Evolutionary conservation across 2,888 invertebrate species (phyloP).

Genomic region (Heteromurus nitidus): DNA sequence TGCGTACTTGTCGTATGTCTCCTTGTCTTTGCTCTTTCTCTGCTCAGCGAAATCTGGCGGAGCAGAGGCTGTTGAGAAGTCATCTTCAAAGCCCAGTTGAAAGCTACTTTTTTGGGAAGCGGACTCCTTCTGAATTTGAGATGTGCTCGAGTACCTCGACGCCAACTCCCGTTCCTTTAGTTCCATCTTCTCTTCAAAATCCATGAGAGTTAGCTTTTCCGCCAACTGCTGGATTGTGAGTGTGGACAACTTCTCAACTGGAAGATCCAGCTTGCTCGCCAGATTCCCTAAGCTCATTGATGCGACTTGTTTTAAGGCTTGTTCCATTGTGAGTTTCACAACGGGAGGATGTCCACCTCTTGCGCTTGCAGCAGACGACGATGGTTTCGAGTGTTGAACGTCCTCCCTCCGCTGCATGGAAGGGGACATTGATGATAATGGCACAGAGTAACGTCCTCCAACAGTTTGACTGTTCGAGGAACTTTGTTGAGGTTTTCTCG

Average conservation of each 20-base stretch:
- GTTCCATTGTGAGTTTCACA: conserved; percentile 70
- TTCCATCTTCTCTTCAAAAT: conserved; percentile 76
- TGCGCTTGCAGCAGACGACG: not conserved
- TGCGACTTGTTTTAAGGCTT: conserved; percentile 85
- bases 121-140: conserved; percentile 26
- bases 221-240: conserved; percentile 92
- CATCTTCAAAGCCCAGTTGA: conserved; percentile 72
- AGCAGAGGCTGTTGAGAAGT: conserved; percentile 76
- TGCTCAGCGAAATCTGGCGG: conserved; percentile 75
- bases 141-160: conserved; percentile 45
- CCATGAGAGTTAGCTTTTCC: conserved; percentile 81
- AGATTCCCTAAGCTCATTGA: conserved; percentile 88
- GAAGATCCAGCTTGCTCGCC: conserved; percentile 85
- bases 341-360: conserved; percentile 50
- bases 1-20: conserved; percentile 85
- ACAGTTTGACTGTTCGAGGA: conserved; percentile 32
- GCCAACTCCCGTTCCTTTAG: conserved; percentile 74
- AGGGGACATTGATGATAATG: conserved; percentile 55
- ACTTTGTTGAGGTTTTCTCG: conserved; percentile 75
- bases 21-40: conserved; percentile 2
- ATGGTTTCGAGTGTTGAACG: not conserved
- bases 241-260: conserved; percentile 85
- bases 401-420: conserved; percentile 18
- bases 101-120: not conserved
- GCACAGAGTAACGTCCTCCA: conserved; percentile 66